These are phyloP conservation scores for Lycaon pictus DNA, from an alignment of 2,113 vertebrate species.

Conservation along the genomic window DNA sequence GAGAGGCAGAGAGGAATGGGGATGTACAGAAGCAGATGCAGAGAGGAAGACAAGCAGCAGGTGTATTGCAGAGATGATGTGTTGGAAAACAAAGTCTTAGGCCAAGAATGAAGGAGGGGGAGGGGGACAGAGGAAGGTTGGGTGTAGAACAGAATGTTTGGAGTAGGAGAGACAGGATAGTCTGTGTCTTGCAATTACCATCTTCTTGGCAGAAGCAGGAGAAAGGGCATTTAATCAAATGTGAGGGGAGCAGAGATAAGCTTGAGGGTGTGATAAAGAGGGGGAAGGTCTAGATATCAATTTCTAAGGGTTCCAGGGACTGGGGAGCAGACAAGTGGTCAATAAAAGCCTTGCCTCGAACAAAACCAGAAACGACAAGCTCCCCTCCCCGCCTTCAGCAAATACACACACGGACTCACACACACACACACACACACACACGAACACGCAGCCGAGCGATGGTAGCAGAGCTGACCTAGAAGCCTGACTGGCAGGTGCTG, in stretches of 20 bases:
- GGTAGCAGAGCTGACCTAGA: slow-evolving; percentile 41
- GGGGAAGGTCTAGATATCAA: background rate
- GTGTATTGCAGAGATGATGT: background rate
- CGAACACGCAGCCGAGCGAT: background rate
- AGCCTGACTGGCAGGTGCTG: fast-evolving
- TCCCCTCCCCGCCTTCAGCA: fast-evolving
- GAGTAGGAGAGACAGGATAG: background rate
- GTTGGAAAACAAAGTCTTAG: background rate
- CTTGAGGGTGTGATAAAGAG: background rate
- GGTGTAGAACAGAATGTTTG: background rate
- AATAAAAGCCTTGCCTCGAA: background rate
- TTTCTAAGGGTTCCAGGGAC: background rate
- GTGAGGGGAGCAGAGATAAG: background rate
- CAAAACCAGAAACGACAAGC: background rate
- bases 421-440: background rate
- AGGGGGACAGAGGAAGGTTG: background rate
- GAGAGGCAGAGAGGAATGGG: background rate
- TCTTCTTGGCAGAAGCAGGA: background rate
- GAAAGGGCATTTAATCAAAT: slow-evolving; percentile 19
- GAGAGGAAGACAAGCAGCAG: background rate
- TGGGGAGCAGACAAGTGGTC: background rate
- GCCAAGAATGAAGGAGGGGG: background rate
- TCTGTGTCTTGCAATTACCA: background rate
- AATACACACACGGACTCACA: background rate
- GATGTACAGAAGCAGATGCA: background rate